Conservation (phyloP, 2,113 vertebrate species). For the Pomatorhinus ruficollis region DNA sequence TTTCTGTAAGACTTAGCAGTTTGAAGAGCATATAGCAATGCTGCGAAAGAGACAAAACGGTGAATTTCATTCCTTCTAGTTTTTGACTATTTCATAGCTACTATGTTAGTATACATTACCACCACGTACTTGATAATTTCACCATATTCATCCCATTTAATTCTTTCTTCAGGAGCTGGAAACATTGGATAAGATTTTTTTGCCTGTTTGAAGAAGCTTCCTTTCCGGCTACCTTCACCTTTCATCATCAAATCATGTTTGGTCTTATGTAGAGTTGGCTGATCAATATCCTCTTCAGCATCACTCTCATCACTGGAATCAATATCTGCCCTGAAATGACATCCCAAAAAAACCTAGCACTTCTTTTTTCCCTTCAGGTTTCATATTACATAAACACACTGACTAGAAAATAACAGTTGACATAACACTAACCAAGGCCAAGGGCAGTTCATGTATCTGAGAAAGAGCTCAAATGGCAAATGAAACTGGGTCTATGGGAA, state of each 20-base stretch:
- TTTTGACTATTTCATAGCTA: not conserved
- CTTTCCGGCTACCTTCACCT: conserved; percentile 92
- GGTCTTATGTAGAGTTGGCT: conserved; percentile 85
- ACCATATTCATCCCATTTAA: conserved; percentile 99
- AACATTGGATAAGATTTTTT: conserved; percentile 99
- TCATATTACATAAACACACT: not conserved
- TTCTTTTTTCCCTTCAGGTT: not conserved
- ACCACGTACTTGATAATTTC: conserved; percentile 94
- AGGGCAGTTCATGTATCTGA: not conserved
- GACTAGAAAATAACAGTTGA: not conserved
- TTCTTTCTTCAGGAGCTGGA: conserved; percentile 92
- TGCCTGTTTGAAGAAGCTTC: conserved; percentile 98
- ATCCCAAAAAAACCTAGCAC: not conserved
- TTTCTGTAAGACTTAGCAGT: not conserved
- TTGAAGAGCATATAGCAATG: not conserved
- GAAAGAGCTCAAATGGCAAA: not conserved
- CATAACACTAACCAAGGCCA: not conserved
- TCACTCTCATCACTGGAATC: conserved; percentile 98
- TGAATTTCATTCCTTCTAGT: not conserved
- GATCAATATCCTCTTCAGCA: conserved; percentile 92
- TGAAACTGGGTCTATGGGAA: not conserved
- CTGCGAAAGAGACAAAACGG: not conserved
- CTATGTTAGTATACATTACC: not conserved
- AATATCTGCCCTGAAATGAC: conserved; percentile 84
- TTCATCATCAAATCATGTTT: conserved; percentile 99